Evolutionary conservation across 2,113 vertebrate genomes (phyloP), one percentile per base, ranked within the genome.

Genomic region (Trochalopteron elliotii): DNA sequence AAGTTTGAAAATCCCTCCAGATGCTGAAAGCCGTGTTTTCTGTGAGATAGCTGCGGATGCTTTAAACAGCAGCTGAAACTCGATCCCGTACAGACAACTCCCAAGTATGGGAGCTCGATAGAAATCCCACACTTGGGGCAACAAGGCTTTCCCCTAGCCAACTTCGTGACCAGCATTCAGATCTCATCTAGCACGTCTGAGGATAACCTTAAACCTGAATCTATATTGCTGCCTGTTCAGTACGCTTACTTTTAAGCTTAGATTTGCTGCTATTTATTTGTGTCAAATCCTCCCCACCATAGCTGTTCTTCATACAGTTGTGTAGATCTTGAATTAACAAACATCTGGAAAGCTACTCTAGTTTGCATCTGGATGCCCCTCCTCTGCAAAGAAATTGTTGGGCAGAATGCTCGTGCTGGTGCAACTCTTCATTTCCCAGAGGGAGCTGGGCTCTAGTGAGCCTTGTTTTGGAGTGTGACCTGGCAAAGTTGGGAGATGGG

Each of bases 331-430:
- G 61, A 64, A 14, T 63, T 60, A 9, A 33, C 37, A 9, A 78
- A 28, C 16, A 11, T 18, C 53, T 93, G 65, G 60, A 88, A 72
- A 27, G 35, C 37, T 37, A 13, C 30, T 15, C 42, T 21, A 8
- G 23, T 30, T 56, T 77, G 28, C 40, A 35, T 19, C 28, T 61
- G 47, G 33, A 42, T 37, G 4, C 25, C 12, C 17, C 22, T 19
- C 13, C 37, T 88, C 42, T 39, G 52, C 53, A 71, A 37, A 81
- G 44, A 12, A 44, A 33, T 30, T 9, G 20, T 16, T 50, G 45
- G 20, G 31, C 37, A 27, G 39, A 47, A 30, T 44, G 31, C 37
- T 63, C 0, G 0, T 17, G 23, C 35, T 33, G 35, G 9, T 63
- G 7, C 39, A 13, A 20, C 27, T 52, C 5, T 56, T 44, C 28